phyloP scores from a whole-genome alignment of 2,888 invertebrate genomes.

The Exocentrus adspersus region DNA sequence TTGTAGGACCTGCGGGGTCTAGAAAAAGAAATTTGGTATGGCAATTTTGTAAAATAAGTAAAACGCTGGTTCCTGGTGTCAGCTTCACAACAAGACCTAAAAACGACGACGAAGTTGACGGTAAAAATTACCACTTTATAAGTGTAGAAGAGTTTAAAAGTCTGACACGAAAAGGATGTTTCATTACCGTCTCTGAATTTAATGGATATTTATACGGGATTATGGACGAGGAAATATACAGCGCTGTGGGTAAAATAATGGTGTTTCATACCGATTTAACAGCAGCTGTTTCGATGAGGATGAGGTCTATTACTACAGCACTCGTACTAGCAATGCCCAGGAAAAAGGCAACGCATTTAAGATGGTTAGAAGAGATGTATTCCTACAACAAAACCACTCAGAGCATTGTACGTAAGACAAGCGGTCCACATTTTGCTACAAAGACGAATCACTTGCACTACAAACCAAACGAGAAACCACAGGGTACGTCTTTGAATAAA shows the following conservation, averaged over 20 bases:
- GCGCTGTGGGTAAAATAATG: constrained; percentile 55
- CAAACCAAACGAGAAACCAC: no score
- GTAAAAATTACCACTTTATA: constrained; percentile 56
- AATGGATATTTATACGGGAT: constrained; percentile 62
- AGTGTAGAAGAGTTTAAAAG: constrained; percentile 57
- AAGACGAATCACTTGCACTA: no score
- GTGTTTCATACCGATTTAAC: constrained; percentile 60
- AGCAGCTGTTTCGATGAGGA: constrained; percentile 58
- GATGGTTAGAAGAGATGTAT: constrained; percentile 49
- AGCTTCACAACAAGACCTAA: constrained; percentile 60
- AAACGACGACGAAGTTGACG: constrained; percentile 51
- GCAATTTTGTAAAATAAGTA: constrained; percentile 47
- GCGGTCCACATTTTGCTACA: no score
- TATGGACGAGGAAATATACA: constrained; percentile 56
- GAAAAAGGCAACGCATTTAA: constrained; percentile 55
- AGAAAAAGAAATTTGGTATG: constrained; percentile 55
- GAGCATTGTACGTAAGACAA: no score
- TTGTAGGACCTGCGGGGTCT: constrained; percentile 62
- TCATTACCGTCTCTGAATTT: constrained; percentile 60
- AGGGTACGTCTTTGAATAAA: no score
- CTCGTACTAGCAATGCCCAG: constrained; percentile 59
- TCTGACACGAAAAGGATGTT: constrained; percentile 60
- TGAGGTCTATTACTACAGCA: constrained; percentile 57
- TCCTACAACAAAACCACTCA: neutral
- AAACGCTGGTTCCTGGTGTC: constrained; percentile 50